Conservation (phyloP, 2,113 vertebrate genomes). For the Echinops telfairi region DNA sequence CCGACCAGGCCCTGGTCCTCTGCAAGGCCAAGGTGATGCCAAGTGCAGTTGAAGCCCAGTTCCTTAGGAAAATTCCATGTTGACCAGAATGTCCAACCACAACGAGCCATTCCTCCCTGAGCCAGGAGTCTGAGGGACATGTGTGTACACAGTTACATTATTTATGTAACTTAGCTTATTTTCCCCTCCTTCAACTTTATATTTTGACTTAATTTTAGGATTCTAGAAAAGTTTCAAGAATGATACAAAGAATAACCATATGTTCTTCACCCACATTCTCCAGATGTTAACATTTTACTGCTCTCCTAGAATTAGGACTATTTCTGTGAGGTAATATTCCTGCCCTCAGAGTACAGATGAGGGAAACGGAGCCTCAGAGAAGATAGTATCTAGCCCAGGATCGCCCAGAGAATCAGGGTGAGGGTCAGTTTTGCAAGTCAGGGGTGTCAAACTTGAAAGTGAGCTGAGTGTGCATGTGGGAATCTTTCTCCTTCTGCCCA, state of each 20-base stretch:
- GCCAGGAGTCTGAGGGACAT: background rate
- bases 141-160: background rate
- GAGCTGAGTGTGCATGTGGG: background rate
- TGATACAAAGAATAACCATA: slow-evolving; percentile 2
- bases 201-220: slow-evolving; percentile 4
- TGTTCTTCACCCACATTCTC: slow-evolving; percentile 1
- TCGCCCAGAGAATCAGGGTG: background rate
- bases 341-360: background rate
- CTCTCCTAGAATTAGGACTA: background rate
- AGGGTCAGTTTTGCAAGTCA: background rate
- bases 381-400: background rate
- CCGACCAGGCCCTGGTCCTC: background rate
- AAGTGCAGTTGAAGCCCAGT: background rate
- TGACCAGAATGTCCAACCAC: slow-evolving; percentile 16
- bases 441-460: background rate
- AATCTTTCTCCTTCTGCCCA: background rate
- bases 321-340: slow-evolving; percentile 18
- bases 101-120: slow-evolving; percentile 37
- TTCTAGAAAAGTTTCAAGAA: slow-evolving; percentile 31
- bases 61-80: slow-evolving; percentile 13
- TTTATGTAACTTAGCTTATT: background rate
- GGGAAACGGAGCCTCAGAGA: background rate
- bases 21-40: slow-evolving; percentile 20
- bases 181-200: background rate
- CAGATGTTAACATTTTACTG: background rate